Conservation (phyloP, 2,113 vertebrate genomes). For the Mastomys coucha region DNA sequence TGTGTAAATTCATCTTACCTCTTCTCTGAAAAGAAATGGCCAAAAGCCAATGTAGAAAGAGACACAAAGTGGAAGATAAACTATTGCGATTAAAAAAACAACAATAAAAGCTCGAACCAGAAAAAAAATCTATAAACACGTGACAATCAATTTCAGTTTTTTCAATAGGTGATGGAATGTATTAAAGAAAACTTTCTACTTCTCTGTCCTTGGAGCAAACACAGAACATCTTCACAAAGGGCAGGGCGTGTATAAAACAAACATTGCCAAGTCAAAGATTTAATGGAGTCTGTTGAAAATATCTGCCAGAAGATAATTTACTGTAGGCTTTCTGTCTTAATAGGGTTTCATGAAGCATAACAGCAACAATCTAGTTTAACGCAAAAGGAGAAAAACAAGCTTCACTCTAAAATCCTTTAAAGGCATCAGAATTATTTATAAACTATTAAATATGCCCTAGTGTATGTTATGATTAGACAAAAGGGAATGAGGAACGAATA, state of each 20-base stretch:
- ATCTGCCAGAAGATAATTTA: constrained; percentile 45
- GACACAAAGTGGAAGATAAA: background rate
- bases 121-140: constrained; percentile 52
- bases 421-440: constrained; percentile 55
- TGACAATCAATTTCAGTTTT: constrained; percentile 49
- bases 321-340: constrained; percentile 55
- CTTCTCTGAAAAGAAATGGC: background rate
- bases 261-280: background rate
- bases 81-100: constrained; percentile 55
- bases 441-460: background rate
- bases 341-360: constrained; percentile 28
- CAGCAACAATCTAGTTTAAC: constrained; percentile 11
- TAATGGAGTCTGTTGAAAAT: background rate
- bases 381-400: background rate
- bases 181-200: background rate
- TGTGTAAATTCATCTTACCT: constrained; percentile 15
- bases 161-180: constrained; percentile 2
- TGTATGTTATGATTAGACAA: background rate
- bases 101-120: constrained; percentile 45
- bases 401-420: constrained; percentile 24
- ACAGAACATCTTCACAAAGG: background rate
- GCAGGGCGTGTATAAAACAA: background rate
- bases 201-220: background rate
- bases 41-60: background rate
- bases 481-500: background rate